Base-by-base conservation (phyloP, 2,113 vertebrate genomes). In the Trematocara zebra region DNA sequence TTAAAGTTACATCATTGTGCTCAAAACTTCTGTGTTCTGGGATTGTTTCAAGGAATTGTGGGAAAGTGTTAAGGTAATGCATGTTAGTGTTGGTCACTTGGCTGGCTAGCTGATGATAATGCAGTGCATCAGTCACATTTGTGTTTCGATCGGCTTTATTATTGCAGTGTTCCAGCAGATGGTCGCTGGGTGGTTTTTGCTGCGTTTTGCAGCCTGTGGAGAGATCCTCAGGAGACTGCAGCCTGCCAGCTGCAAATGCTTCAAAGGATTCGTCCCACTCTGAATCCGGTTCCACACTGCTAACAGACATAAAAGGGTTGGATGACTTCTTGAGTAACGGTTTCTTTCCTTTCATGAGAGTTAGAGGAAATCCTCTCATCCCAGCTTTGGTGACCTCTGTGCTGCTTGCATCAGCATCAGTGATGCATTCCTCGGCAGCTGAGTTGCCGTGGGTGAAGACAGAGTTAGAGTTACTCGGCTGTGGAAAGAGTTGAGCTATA, bases 241-340 rank as follows among this genome's bases (percentile, higher is more conserved):
- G 96, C 92, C 98, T 95, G 93, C 96, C 96, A 84, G 96, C 96
- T 1, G 97, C 97, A 91, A 99, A 97, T 56, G 93, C 91, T 72
- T 97, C 96, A 79, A 99, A 99, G 74, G 94, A 96, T 2, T 98
- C 96, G 3, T 98, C 97, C 97, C 97, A 97, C 84, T 97, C 96
- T 0, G 81, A 78, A 5, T 94, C 85, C 1, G 2, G 23, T n/a
- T 80, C 85, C 82, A 78, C 83, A 31, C 72, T 85, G 78, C 54
- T 67, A 2, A 90, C 91, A 42, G 85, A 64, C 35, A 69, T 23
- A 10, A 96, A 95, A 26, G 88, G 44, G 1, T 92, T 20, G 0
- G 92, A 87, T 5, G 78, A 81, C 87, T 28, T 91, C 10, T 84
- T 88, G 5, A 17, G 87, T 17, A 93, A 78, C 88, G 76, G 81